Evolutionary conservation across 2,888 invertebrate species (phyloP), one percentile per base, ranked within the genome.

Genomic region (Ophion ellenae): DNA sequence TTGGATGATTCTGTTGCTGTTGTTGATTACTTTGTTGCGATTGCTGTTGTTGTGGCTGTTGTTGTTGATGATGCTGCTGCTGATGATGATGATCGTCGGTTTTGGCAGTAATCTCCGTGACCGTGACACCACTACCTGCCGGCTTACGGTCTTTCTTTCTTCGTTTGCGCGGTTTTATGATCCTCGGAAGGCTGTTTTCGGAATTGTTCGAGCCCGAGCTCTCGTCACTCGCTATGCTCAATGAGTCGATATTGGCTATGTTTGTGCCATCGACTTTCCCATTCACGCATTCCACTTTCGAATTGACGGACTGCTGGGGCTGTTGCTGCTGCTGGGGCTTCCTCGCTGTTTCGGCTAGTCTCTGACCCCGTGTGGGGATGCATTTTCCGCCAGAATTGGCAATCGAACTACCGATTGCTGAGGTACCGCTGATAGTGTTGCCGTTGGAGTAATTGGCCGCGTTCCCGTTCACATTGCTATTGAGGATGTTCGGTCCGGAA

Each of bases 91-190:
- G 88, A 71, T 93, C 86, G 88, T 92, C 83, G 79, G 88, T 86
- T 90, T 92, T 89, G 85, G 88, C 47, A 28, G 78, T 57, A 89
- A 90, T 74, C 91, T 92, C 81, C 89, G 88, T 84, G 67, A 81
- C 64, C 17, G 76, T 79, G 3, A 74, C 79, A 7, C 77, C 70
- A 45, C 87, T 87, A 67, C 89, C 91, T 20, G 87, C 73, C 57
- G 97, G 97, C 94, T 97, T 97, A 89, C 97, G 95, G 93, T 98
- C 98, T 94, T 98, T 98, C 96, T 98, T 98, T 93, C 98, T 96
- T 76, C 98, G 96, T 93, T 98, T 98, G 74, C 98, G 95, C 7
- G 98, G 98, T 94, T 98, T 98, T 91, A 98, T 98, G 88, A 98
- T 98, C 90, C 98, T 95, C 88, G 98, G 98, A 92, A 98, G 94